Base-by-base conservation (phyloP, 2,888 invertebrate species). In the Coecobrya sp. region DNA sequence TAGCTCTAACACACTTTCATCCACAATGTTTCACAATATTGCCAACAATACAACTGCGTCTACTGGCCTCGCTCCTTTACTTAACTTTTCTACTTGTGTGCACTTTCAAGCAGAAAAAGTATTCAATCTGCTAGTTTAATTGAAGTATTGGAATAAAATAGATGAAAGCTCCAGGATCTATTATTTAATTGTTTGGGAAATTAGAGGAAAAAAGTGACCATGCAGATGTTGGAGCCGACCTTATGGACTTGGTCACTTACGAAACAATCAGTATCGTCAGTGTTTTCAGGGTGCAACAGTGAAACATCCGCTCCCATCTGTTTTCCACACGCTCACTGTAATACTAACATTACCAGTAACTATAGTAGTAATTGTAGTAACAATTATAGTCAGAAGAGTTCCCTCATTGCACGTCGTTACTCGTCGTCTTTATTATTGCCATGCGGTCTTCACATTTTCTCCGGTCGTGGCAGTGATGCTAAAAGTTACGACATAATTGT, bases 161-260 rank as follows among this genome's bases (percentile, higher is more conserved):
- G 36, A 36, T n/a, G n/a, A n/a, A n/a, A n/a, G n/a, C n/a, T n/a
- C n/a, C n/a, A n/a, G n/a, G n/a, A n/a, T n/a, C n/a, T n/a, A n/a
- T n/a, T n/a, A n/a, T 52, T 52, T 70, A 70, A n/a, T 73, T 36
- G 19, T 45, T 73, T 73, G 30, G 0, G 45, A 76, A 76, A 76
- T 7, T 36, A 10, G 16, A 22, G n/a, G n/a, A 59, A 82, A 82
- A 59, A 49, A 73, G 79, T 91, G 91, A 91, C 86, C 86, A 91
- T 91, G 91, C 91, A 91, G 65, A 86, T 91, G 86, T 30, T 91
- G 81, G 62, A 86, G 70, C 25, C 55, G n/a, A 79, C 86, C 62
- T 85, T 90, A 90, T 90, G 90, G 91, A 91, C 55, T 68, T 36
- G 82, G 82, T 82, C 36, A 81, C 81, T 55, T 52, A 89, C 84